Percentiles rank a stretch among this genome's conserved stretches.
phyloP scores from a whole-genome alignment of 1,140 invertebrate genomes.

The Wiebesia pumilae region DNA sequence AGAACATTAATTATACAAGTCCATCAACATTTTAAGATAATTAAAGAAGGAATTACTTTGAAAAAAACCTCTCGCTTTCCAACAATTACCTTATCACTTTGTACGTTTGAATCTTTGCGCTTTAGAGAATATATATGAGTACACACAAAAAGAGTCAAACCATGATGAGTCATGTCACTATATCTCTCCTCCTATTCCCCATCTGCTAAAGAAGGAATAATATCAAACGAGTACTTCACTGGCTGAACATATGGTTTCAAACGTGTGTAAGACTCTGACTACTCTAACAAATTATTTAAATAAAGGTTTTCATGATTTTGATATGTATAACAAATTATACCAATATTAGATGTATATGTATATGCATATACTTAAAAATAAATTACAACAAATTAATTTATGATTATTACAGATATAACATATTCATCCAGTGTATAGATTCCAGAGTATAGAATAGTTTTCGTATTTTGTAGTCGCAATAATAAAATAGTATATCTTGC shows the following conservation, averaged over 20 bases:
- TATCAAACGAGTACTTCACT: neutral
- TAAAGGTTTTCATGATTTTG: neutral
- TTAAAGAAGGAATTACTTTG: neutral
- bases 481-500: no score
- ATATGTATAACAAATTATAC: neutral
- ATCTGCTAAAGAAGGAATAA: neutral
- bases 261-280: neutral
- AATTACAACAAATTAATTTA: no score
- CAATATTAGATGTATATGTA: no score
- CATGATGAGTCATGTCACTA: constrained; percentile 2
- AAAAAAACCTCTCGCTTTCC: neutral
- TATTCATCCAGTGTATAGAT: no score
- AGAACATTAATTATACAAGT: no score
- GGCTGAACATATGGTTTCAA: neutral
- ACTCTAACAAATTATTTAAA: neutral
- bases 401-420: no score
- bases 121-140: neutral
- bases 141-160: neutral
- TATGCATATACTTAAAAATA: no score
- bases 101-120: constrained; percentile 16
- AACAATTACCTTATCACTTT: constrained; percentile 41
- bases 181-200: neutral
- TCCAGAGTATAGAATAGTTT: no score
- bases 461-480: no score
- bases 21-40: no score